Conservation (phyloP, 2,113 vertebrate species). For the Salvator merianae region DNA sequence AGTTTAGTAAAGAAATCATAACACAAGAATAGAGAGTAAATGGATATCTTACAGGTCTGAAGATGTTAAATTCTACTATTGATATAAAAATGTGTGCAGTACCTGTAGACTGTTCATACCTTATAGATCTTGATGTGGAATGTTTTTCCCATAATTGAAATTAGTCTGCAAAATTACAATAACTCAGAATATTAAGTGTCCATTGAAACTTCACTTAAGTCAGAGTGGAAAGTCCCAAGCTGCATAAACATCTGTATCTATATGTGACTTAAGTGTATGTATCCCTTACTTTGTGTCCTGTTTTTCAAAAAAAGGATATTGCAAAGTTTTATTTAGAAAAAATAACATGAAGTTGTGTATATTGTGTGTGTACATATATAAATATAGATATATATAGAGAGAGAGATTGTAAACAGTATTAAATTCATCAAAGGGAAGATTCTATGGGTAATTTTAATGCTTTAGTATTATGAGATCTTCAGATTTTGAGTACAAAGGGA, state of each 20-base stretch:
- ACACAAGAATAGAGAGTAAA: constrained; percentile 36
- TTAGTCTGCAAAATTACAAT: constrained; percentile 47
- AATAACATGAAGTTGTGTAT: constrained; percentile 77
- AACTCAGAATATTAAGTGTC: constrained; percentile 74
- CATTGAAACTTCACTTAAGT: constrained; percentile 69
- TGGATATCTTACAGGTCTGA: constrained; percentile 57
- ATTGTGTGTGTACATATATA: constrained; percentile 84
- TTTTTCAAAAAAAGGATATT: constrained; percentile 74
- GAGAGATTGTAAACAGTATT: constrained; percentile 72
- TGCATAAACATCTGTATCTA: constrained; percentile 73
- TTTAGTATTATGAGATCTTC: constrained; percentile 75
- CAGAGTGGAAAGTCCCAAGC: constrained; percentile 65
- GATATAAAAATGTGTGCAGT: constrained; percentile 63
- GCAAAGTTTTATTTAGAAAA: constrained; percentile 79
- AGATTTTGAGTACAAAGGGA: constrained; percentile 71
- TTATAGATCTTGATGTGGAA: constrained; percentile 67
- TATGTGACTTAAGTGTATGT: constrained; percentile 75
- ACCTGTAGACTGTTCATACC: constrained; percentile 66
- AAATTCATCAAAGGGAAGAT: constrained; percentile 79
- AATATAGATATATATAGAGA: constrained; percentile 46
- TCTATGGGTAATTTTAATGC: constrained; percentile 81
- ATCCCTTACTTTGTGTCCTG: constrained; percentile 72
- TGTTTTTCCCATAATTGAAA: constrained; percentile 73
- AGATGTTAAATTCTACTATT: constrained; percentile 62
- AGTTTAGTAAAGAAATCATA: constrained; percentile 41